phyloP scores from a whole-genome alignment of 1,140 invertebrate species.

The Penaeus vannamei region DNA sequence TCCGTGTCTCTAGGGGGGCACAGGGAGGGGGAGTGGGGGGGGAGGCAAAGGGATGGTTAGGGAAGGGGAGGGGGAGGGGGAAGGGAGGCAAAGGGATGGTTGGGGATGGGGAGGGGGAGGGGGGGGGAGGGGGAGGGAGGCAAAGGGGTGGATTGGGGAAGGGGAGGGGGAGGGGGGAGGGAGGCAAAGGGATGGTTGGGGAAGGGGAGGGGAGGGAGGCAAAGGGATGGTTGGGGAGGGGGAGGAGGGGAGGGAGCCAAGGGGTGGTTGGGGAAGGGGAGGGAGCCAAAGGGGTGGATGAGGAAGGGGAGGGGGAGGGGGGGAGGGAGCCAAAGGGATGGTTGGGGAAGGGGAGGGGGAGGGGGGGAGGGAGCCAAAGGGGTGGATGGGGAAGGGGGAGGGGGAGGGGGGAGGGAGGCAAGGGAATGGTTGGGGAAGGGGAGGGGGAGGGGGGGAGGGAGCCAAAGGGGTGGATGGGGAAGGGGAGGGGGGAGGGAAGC shows the following conservation, averaged over 20 bases:
- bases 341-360: too few species aligned
- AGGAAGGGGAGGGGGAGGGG: background rate
- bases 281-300: too few species aligned
- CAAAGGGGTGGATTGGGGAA: background rate
- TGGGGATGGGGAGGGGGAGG: background rate
- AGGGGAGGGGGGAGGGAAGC: too few species aligned
- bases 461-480: too few species aligned
- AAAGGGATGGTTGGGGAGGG: background rate
- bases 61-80: background rate
- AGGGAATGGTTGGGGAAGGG: too few species aligned
- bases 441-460: too few species aligned
- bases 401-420: too few species aligned
- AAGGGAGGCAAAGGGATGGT: background rate
- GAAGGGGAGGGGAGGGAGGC: background rate
- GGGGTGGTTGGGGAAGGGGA: too few species aligned
- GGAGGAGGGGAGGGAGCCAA: too few species aligned
- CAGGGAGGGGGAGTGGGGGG: background rate
- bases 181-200: constrained; percentile 22
- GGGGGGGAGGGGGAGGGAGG: background rate
- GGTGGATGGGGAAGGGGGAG: too few species aligned
- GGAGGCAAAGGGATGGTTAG: background rate
- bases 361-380: too few species aligned
- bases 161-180: background rate
- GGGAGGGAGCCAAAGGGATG: background rate
- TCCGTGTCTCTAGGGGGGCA: too few species aligned